Conservation (phyloP, 2,113 vertebrate genomes). For the Carettochelys insculpta region DNA sequence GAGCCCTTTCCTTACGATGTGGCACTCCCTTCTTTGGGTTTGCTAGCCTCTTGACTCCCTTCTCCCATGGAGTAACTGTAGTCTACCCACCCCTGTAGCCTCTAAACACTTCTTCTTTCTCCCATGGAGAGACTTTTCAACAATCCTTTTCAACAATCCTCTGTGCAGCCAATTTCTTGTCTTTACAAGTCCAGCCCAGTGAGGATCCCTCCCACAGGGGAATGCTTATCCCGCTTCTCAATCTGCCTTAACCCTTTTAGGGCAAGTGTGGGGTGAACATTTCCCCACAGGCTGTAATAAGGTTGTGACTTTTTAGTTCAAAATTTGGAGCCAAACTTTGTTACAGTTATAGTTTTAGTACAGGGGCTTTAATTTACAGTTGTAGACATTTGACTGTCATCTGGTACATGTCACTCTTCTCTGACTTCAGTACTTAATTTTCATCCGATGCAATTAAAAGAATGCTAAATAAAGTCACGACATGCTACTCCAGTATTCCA, state of each 20-base stretch:
- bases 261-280: too few relatives aligned
- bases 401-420: conserved; percentile 22
- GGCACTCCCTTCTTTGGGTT: too few relatives aligned
- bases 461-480: conserved; percentile 37
- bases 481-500: not conserved
- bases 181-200: not conserved
- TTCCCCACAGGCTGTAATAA: not conserved
- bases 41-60: too few relatives aligned
- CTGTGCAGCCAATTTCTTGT: not conserved
- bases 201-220: not conserved
- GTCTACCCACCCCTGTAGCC: not conserved
- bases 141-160: not conserved
- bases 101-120: not conserved
- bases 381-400: conserved; percentile 4
- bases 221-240: not conserved
- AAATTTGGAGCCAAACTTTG: not conserved
- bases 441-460: not conserved
- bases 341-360: not conserved
- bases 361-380: conserved; percentile 51
- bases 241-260: too few relatives aligned
- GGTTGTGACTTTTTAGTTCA: not conserved
- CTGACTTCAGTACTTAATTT: not conserved
- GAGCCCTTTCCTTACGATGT: too few relatives aligned
- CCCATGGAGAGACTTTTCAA: not conserved
- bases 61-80: too few relatives aligned